Conservation (phyloP, 2,113 vertebrate genomes). For the Serinus canaria region DNA sequence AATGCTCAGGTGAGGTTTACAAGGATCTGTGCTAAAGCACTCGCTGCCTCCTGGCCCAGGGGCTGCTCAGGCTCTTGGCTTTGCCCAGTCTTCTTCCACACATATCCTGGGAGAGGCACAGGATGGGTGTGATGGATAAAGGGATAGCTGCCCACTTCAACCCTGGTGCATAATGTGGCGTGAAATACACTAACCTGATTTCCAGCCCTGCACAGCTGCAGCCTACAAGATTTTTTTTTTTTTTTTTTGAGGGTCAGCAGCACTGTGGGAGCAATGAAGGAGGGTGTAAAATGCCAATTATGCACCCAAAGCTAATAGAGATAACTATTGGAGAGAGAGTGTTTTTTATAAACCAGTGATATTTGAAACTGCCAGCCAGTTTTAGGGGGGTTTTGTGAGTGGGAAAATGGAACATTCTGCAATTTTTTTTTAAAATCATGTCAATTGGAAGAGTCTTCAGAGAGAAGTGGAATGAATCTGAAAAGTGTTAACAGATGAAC, state of each 20-base stretch:
- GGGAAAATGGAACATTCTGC: neutral
- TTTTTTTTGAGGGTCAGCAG: neutral
- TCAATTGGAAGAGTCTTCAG: neutral
- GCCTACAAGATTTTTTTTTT: neutral
- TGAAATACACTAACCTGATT: neutral
- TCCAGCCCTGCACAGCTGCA: neutral
- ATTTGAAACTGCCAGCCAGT: neutral
- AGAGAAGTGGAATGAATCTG: neutral
- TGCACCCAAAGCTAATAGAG: neutral
- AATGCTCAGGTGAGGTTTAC: neutral
- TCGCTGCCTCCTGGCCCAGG: neutral
- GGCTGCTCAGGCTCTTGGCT: neutral
- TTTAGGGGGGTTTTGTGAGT: neutral
- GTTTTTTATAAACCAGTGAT: neutral
- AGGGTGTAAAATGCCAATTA: neutral
- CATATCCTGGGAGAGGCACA: neutral
- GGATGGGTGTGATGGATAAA: neutral
- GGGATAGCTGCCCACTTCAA: neutral
- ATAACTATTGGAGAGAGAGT: neutral
- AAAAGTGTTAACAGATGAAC: neutral
- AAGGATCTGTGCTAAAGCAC: neutral
- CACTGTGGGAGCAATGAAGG: neutral
- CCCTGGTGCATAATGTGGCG: neutral
- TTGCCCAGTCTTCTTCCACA: fast-evolving
- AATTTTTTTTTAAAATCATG: neutral